These are phyloP conservation scores for Notamacropus eugenii DNA, from an alignment of 2,797 vertebrate genomes.

Conservation along the genomic window DNA sequence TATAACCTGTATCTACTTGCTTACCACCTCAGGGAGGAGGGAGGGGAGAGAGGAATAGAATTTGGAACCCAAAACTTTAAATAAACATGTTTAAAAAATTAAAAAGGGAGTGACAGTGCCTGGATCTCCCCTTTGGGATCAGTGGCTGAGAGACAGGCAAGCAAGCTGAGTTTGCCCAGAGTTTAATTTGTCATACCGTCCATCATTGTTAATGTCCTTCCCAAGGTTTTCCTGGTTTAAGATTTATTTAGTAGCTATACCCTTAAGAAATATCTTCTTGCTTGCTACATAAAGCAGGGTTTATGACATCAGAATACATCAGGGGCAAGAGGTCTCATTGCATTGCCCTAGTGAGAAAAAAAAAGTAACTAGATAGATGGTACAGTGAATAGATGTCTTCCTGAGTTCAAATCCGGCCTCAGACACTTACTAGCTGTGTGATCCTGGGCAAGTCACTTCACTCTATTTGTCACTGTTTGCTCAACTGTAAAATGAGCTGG, in stretches of 20 bases:
- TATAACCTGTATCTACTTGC: not conserved
- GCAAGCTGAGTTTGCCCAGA: not conserved
- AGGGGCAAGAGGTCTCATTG: not conserved
- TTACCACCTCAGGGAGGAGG: not conserved
- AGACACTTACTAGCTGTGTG: too few species aligned
- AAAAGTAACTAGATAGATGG: not conserved
- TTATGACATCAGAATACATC: not conserved
- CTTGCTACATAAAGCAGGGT: not conserved
- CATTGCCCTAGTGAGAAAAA: not conserved
- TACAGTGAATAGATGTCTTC: not conserved
- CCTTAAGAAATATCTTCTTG: not conserved
- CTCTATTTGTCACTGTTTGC: not conserved
- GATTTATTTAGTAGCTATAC: not conserved
- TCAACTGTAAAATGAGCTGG: not conserved
- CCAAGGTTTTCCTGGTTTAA: not conserved
- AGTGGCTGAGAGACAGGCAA: not conserved
- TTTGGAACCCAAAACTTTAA: not conserved
- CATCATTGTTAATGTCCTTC: not conserved
- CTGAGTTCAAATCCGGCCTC: not conserved
- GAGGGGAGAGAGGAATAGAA: not conserved
- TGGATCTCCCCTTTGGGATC: not conserved
- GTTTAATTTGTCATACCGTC: not conserved
- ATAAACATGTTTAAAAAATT: not conserved
- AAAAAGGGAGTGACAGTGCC: not conserved
- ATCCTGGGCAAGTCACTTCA: not conserved